Conservation (phyloP, 2,888 invertebrate genomes). For the Lissonota sp. region DNA sequence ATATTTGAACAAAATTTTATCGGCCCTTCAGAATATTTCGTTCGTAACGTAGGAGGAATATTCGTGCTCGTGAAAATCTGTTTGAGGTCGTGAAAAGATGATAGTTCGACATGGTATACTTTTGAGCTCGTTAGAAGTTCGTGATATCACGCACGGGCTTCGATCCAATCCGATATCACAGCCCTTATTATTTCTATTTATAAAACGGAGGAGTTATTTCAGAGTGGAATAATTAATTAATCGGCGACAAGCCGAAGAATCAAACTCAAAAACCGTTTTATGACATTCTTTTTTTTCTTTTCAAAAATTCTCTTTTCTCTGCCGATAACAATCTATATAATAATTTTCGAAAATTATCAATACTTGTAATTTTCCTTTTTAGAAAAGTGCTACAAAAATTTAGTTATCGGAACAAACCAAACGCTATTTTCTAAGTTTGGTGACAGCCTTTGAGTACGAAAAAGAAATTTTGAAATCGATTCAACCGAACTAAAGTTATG, state of each 20-base stretch:
- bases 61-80: constrained; percentile 24
- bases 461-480: no score
- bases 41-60: constrained; percentile 2
- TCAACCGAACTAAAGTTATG: no score
- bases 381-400: no score
- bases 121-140: constrained; percentile 44
- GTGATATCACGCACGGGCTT: constrained; percentile 50
- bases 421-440: no score
- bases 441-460: no score
- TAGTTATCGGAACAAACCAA: no score
- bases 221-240: constrained; percentile 32
- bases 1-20: no score
- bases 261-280: neutral
- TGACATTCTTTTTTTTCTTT: neutral
- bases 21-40: constrained; percentile 11
- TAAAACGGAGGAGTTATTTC: constrained; percentile 43
- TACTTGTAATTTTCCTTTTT: no score
- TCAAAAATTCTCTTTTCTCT: no score
- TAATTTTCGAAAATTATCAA: no score
- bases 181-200: constrained; percentile 49
- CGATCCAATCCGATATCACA: constrained; percentile 45
- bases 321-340: no score
- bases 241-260: neutral
- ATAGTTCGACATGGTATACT: constrained; percentile 33
- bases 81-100: constrained; percentile 40